Base-by-base conservation (phyloP, 2,888 invertebrate species). In the Lymantria dispar region DNA sequence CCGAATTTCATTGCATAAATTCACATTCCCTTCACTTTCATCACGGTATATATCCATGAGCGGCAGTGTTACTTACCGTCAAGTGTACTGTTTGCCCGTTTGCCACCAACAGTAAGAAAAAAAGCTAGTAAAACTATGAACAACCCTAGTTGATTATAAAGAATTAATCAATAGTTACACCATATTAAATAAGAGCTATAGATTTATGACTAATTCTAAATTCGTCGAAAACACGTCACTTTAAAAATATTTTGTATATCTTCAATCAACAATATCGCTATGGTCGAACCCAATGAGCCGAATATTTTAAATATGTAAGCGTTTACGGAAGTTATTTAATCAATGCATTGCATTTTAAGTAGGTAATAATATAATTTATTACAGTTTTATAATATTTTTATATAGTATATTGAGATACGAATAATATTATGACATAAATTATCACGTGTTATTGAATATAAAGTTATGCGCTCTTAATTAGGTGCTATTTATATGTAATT, bases 291-390 rank as follows among this genome's bases (percentile, higher is more conserved):
- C 8, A 33, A 10, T 33, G 33, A 5, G 33, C 2, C 33, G 60
- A 60, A 57, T 63, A 13, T 43, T 40, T 41, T 43, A 53, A 64
- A 62, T 62, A 59, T 42, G 53, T 64, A 53, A 53, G 53, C 54
- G 48, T 45, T 48, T 51, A 22, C 47, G 42, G 60, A 65, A 56
- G 63, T 63, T 62, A 60, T 60, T 63, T 60, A 62, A 63, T 63
- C 30, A 38, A 29, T 30, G 41, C 13, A 43, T 22, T 38, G 33
- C 22, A 22, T 22, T 10, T 12, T 12, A 43, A 12, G 7, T 30
- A n/a, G n/a, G 30, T 30, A 22, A 11, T 29, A 22, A 10, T 29
- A n/a, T 38, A 38, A 38, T 11, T 12, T n/a, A 38, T 33, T 33
- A 33, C 8, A 10, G 5, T n/a, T 22, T 10, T 33, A 33, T 33